Base-by-base conservation (phyloP, 2,888 invertebrate genomes). In the Hirtodrosophila histrioides region DNA sequence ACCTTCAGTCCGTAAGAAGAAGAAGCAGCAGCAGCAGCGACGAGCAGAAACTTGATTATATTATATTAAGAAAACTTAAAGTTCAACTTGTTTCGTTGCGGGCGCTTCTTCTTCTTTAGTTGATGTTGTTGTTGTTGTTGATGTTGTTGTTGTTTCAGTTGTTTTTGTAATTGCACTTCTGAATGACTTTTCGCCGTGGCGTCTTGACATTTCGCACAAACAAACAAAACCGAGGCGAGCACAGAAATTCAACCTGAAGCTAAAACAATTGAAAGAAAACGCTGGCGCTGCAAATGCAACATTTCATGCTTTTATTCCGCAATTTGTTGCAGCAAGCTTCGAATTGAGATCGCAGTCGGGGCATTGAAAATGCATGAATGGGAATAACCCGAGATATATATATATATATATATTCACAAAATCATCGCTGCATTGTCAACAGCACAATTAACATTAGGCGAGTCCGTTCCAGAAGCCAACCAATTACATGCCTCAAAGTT, bases 201-300 rank as follows among this genome's bases (percentile, higher is more conserved):
- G 49, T 66, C 88, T 88, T 83, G 82, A 83, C 82, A 82, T 82
- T 82, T 82, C 81, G 81, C 85, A 88, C 78, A 71, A 83, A 69
- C 43, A 58, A 75, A 53, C 17, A 17, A 17, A 44, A 35, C 2
- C 6, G 31, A 57, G 17, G 50, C 29, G 48, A 46, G 24, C 35
- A 35, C 3, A 73, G 24, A 11, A 35, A 53, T 27, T 31, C 31
- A 39, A 49, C 9, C 7, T 17, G 43, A 49, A 64, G 12, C 23
- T 36, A 58, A 54, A 56, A 37, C 50, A 64, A 67, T 60, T 50
- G 57, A 60, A 60, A 56, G 54, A 68, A 80, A 74, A 77, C 12
- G 45, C 39, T 44, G 45, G 33, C 54, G 17, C 58, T 62, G 27
- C 27, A 27, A 27, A 56, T 62, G 27, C 27, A 27, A 27, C 27